Percentiles rank a stretch among this genome's conserved stretches.
These are phyloP conservation scores for Sminthurides aquaticus DNA, from an alignment of 2,888 invertebrate genomes.

Conservation along the genomic window DNA sequence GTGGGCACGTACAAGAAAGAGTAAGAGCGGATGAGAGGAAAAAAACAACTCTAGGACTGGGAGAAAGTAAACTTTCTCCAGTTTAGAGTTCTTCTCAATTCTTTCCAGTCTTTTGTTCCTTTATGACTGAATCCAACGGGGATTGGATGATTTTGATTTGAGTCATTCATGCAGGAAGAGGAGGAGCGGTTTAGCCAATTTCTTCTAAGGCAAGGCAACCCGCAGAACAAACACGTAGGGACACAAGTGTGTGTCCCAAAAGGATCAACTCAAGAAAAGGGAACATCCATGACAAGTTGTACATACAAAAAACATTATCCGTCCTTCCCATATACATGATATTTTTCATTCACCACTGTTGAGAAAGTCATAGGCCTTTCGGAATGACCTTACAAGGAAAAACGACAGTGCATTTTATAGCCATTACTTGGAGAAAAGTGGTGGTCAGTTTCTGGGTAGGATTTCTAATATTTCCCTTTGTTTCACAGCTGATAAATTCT, in stretches of 20 bases:
- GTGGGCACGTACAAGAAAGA: neutral
- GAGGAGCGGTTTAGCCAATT: too few relatives aligned
- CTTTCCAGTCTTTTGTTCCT: too few relatives aligned
- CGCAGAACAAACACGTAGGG: neutral
- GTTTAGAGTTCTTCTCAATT: too few relatives aligned
- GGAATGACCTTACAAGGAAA: too few relatives aligned
- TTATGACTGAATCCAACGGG: neutral
- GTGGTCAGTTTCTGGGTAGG: neutral
- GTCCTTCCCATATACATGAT: neutral
- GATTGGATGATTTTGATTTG: neutral
- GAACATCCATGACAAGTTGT: neutral
- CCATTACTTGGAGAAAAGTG: neutral
- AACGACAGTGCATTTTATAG: too few relatives aligned
- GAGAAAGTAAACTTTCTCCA: neutral
- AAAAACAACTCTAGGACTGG: neutral
- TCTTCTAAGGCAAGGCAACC: neutral
- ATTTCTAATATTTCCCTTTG: neutral
- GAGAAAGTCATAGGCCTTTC: too few relatives aligned
- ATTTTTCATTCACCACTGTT: too few relatives aligned
- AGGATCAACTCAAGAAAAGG: neutral
- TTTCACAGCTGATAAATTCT: slow-evolving; percentile 15
- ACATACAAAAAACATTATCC: neutral
- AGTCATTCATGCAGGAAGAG: neutral
- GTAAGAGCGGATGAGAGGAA: neutral
- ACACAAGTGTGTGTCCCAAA: neutral